These are phyloP conservation scores for Xylota sylvarum DNA, from an alignment of 2,888 invertebrate species.

Conservation along the genomic window DNA sequence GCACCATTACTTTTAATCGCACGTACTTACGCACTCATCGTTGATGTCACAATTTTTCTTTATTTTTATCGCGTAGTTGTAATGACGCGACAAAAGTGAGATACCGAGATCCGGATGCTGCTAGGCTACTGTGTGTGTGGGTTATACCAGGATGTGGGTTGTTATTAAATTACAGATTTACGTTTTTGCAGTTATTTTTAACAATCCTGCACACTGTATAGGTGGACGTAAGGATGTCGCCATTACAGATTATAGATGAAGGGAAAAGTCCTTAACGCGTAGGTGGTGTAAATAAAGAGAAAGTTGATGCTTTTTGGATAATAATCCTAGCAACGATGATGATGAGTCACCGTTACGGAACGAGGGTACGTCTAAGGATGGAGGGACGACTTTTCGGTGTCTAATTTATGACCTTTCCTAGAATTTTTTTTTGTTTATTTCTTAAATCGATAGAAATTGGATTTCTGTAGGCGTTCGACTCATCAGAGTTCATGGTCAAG, in stretches of 20 bases:
- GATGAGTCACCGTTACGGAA: constrained; percentile 10
- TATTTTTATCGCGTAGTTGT: constrained; percentile 37
- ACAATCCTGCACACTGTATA: not conserved
- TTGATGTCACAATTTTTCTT: constrained; percentile 30
- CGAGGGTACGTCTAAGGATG: not conserved
- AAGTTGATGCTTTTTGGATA: constrained; percentile 4
- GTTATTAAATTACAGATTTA: constrained; percentile 52
- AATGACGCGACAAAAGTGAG: constrained; percentile 42
- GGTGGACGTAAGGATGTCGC: constrained; percentile 9
- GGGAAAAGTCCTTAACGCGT: constrained; percentile 16
- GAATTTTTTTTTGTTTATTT: constrained; percentile 3
- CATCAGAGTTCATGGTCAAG: constrained; percentile 36
- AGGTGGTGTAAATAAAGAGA: constrained; percentile 30
- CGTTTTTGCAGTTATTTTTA: constrained; percentile 55
- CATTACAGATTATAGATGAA: constrained; percentile 5
- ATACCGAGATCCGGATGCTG: constrained; percentile 8
- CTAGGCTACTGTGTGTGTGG: not conserved
- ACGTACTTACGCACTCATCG: constrained; percentile 56
- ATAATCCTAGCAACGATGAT: constrained; percentile 1
- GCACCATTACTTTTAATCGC: constrained; percentile 38
- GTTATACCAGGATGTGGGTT: constrained; percentile 26
- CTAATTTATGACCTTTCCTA: constrained; percentile 28
- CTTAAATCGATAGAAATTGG: constrained; percentile 23
- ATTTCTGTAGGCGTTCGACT: constrained; percentile 1
- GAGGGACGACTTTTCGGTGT: constrained; percentile 10